These are phyloP conservation scores for Bolinopsis microptera DNA, from an alignment of 37 sponge, comb jelly and placozoan species.

Conservation along the genomic window DNA sequence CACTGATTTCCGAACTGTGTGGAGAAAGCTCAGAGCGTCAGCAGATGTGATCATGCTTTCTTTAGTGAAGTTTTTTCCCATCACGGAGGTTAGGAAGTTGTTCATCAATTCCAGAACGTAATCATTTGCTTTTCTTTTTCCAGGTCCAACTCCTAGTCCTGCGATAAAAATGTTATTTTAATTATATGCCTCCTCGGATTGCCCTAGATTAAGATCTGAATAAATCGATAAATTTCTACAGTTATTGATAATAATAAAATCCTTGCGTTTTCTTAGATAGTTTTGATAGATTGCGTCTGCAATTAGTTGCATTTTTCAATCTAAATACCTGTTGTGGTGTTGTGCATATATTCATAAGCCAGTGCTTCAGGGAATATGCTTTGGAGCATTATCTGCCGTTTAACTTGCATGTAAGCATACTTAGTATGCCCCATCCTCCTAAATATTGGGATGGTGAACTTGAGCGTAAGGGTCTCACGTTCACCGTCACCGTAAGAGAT, in stretches of 20 bases:
- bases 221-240: too few species aligned
- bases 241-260: too few species aligned
- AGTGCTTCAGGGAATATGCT: not conserved
- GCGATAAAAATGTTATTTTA: too few species aligned
- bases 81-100: not conserved
- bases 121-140: not conserved
- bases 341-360: not conserved
- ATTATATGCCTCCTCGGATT: too few species aligned
- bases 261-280: too few species aligned
- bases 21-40: not conserved
- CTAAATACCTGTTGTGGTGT: not conserved
- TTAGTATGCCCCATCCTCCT: not conserved
- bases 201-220: too few species aligned
- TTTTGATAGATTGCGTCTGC: too few species aligned
- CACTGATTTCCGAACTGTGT: not conserved
- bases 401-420: not conserved
- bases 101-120: not conserved
- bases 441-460: not conserved
- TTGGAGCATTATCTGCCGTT: not conserved
- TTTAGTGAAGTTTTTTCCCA: not conserved
- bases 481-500: not conserved
- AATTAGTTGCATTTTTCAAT: too few species aligned
- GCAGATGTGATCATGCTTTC: not conserved
- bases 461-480: not conserved
- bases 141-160: not conserved